phyloP scores from a whole-genome alignment of 2,888 invertebrate genomes.

The Muschampia plurimacula region DNA sequence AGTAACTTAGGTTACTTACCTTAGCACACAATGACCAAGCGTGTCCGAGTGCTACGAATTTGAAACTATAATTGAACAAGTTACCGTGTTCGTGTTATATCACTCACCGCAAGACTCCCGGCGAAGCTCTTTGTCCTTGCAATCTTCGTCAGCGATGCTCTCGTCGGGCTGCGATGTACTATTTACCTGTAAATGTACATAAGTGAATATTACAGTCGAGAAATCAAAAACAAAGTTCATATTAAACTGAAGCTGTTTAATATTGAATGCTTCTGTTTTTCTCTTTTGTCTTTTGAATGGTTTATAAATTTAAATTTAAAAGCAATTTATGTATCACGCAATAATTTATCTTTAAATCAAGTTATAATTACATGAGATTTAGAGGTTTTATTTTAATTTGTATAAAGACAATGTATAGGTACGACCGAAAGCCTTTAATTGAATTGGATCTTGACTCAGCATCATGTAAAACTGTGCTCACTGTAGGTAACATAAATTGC shows the following conservation, averaged over 20 bases:
- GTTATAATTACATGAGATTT: too few relatives aligned
- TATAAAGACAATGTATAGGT: background rate
- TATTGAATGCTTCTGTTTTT: background rate
- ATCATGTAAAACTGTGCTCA: slow-evolving; percentile 10
- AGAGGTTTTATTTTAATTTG: too few relatives aligned
- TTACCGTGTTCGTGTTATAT: slow-evolving; percentile 15
- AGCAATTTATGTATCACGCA: background rate
- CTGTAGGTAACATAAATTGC: slow-evolving; percentile 20
- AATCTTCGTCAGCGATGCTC: slow-evolving; percentile 56
- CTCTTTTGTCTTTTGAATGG: background rate
- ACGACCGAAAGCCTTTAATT: background rate
- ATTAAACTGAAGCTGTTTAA: background rate
- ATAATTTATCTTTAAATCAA: too few relatives aligned
- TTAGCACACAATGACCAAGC: background rate
- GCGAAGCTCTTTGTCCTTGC: slow-evolving; percentile 68
- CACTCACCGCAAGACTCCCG: slow-evolving; percentile 59
- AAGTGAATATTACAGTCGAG: slow-evolving; percentile 22
- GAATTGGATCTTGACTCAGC: background rate
- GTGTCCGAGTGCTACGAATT: slow-evolving; percentile 10
- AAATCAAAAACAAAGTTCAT: slow-evolving; percentile 11
- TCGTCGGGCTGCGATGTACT: slow-evolving; percentile 57
- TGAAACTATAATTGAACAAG: slow-evolving; percentile 29
- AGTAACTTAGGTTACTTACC: background rate
- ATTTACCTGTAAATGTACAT: slow-evolving; percentile 62
- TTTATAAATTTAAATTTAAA: background rate